These are phyloP conservation scores for Cryptotis parvus DNA, from an alignment of 2,113 vertebrate species.

Conservation along the genomic window DNA sequence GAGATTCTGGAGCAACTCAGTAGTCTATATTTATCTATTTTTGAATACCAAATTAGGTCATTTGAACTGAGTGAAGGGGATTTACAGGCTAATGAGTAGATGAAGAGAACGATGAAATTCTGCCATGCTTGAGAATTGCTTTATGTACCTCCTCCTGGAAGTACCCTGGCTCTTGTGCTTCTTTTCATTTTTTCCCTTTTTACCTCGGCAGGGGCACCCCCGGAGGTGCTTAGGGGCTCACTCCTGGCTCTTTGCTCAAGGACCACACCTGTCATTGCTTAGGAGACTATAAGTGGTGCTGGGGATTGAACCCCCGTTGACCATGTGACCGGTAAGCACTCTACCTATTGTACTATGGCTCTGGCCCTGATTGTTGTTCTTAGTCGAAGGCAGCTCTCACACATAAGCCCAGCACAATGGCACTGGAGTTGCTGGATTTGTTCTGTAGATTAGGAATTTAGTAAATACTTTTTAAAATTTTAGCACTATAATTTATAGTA, in stretches of 20 bases:
- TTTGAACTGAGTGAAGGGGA: background rate
- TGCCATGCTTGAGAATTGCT: background rate
- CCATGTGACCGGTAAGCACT: too few relatives aligned
- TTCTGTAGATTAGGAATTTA: background rate
- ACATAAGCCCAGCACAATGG: background rate
- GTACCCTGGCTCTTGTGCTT: too few relatives aligned
- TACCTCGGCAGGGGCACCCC: too few relatives aligned
- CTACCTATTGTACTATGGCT: too few relatives aligned
- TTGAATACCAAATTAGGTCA: background rate
- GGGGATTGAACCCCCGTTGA: too few relatives aligned
- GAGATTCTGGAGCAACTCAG: background rate
- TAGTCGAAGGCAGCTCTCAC: background rate
- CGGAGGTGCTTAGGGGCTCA: too few relatives aligned
- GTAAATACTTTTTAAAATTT: background rate
- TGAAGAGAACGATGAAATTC: rapidly evolving
- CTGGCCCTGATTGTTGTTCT: too few relatives aligned
- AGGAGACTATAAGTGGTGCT: too few relatives aligned
- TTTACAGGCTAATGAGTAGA: background rate
- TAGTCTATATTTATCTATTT: background rate
- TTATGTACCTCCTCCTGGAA: background rate
- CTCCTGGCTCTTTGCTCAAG: too few relatives aligned
- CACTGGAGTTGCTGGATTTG: background rate
- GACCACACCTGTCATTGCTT: too few relatives aligned
- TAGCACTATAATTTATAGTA: too few relatives aligned
- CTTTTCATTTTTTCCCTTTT: background rate